A percentile compares a stretch with the other conserved stretches of the same genome.
Conservation (phyloP, 2,113 vertebrate genomes). For the Cettia cetti region DNA sequence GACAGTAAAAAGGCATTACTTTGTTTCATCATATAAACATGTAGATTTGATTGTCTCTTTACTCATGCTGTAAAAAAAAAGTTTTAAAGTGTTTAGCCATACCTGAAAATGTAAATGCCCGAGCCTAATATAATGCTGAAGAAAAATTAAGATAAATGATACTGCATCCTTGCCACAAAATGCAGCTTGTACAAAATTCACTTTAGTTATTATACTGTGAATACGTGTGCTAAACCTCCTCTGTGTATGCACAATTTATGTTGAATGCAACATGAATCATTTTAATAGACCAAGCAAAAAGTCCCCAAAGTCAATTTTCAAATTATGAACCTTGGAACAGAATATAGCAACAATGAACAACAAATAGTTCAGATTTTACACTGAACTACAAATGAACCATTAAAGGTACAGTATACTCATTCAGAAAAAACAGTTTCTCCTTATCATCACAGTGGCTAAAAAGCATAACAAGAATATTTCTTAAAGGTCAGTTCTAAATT, state of each 20-base stretch:
- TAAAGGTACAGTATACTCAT: conserved; percentile 66
- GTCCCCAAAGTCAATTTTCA: conserved; percentile 89
- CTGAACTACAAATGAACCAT: conserved; percentile 77
- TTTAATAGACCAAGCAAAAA: conserved; percentile 91
- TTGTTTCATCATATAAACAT: conserved; percentile 89
- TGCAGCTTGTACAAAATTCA: conserved; percentile 81
- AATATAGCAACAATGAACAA: conserved; percentile 78
- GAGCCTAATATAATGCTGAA: conserved; percentile 78
- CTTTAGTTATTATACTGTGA: conserved; percentile 83
- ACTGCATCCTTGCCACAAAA: conserved; percentile 80
- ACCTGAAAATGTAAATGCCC: conserved; percentile 83
- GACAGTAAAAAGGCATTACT: conserved; percentile 93
- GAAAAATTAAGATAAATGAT: conserved; percentile 86
- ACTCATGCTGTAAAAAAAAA: conserved; percentile 79
- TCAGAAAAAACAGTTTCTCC: conserved; percentile 21
- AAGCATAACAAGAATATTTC: neutral
- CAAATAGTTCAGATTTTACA: conserved; percentile 77
- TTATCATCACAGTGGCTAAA: neutral
- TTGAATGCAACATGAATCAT: conserved; percentile 95
- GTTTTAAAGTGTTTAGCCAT: conserved; percentile 80
- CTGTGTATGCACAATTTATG: conserved; percentile 95
- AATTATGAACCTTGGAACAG: conserved; percentile 85
- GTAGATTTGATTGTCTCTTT: conserved; percentile 91
- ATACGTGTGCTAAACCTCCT: conserved; percentile 81
- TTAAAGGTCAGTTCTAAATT: neutral